Conservation (phyloP, 2,888 invertebrate species). For the Tiliacea citrago region DNA sequence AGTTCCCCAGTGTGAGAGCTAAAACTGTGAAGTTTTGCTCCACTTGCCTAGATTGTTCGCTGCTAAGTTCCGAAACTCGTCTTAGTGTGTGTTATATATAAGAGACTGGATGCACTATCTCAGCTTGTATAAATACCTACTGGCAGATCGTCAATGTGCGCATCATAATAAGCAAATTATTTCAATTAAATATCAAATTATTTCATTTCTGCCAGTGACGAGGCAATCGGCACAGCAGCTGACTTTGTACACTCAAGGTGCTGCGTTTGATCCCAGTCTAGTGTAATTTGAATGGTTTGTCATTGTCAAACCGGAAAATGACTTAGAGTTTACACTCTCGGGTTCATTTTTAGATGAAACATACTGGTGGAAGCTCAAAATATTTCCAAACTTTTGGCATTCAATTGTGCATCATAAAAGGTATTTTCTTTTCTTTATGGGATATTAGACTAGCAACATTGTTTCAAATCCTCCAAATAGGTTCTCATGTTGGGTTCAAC, state of each 20-base stretch:
- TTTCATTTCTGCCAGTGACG: background rate
- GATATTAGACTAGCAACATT: background rate
- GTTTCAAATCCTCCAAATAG: background rate
- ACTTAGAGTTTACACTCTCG: no score
- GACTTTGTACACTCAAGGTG: background rate
- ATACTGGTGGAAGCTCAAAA: background rate
- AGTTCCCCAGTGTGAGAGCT: constrained; percentile 53
- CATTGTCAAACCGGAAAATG: background rate
- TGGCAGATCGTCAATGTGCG: constrained; percentile 20
- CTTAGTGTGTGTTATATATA: constrained; percentile 17
- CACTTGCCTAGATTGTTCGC: constrained; percentile 55
- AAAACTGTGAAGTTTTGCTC: constrained; percentile 63
- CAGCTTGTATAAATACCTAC: constrained; percentile 31
- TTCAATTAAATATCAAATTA: no score
- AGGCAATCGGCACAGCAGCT: background rate
- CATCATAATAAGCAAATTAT: constrained; percentile 16
- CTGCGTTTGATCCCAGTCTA: background rate
- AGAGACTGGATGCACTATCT: constrained; percentile 28
- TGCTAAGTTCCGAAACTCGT: constrained; percentile 46
- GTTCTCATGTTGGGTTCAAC: background rate
- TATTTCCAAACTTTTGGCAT: background rate
- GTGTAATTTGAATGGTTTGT: background rate
- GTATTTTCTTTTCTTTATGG: background rate
- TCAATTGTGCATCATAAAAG: background rate
- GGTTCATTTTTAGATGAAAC: no score